A percentile compares a stretch with the other conserved stretches of the same genome.
Conservation (phyloP, 2,797 vertebrate genomes). For the Heteromormyrus szaboi region DNA sequence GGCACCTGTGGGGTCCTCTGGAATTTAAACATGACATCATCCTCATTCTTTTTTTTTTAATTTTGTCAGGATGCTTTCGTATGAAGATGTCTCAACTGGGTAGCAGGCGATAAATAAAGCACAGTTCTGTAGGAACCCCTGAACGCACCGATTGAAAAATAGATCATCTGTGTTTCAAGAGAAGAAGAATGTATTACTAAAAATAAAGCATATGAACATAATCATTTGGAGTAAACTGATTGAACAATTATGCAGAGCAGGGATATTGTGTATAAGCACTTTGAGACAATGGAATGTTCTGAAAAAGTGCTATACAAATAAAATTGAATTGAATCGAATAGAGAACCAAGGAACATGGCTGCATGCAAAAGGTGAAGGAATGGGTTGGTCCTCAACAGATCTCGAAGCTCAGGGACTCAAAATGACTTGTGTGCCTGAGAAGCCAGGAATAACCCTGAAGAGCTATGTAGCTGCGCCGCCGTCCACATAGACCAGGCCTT, state of each 20-base stretch:
- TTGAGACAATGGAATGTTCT: not conserved
- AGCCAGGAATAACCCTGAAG: not conserved
- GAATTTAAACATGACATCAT: not conserved
- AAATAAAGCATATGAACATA: not conserved
- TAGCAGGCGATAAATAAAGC: constrained; percentile 60
- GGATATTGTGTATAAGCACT: not conserved
- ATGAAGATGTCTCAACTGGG: constrained; percentile 29
- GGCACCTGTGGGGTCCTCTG: not conserved
- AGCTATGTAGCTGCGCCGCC: not conserved
- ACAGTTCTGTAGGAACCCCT: constrained; percentile 36
- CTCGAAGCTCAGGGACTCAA: not conserved
- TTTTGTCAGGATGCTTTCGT: not conserved
- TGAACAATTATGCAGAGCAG: too few relatives aligned
- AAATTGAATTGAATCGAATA: not conserved
- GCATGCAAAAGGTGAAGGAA: not conserved
- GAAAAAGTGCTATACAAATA: not conserved
- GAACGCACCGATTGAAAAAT: constrained; percentile 54
- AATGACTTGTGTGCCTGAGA: not conserved
- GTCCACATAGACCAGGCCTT: not conserved
- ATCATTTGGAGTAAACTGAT: not conserved
- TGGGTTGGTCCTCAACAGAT: not conserved
- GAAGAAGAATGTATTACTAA: not conserved
- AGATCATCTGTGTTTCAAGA: constrained; percentile 55
- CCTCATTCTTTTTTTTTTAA: not conserved
- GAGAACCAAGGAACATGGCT: not conserved